phyloP scores from a whole-genome alignment of 1,140 invertebrate species.

The Venturia canescens region DNA sequence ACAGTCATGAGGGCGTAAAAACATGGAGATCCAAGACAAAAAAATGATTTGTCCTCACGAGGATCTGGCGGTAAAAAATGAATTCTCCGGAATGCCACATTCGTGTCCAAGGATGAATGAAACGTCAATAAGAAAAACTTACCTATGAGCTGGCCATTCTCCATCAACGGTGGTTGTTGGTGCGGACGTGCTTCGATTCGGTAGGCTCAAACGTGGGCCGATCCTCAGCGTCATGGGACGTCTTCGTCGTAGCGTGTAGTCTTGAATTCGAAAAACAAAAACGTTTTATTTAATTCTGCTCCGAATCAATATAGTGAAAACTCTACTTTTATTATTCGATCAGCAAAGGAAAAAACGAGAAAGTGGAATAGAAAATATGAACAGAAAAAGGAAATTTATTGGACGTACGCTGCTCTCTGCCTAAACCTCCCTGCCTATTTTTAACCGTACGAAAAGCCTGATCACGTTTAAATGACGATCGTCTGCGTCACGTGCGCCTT shows the following conservation, averaged over 20 bases:
- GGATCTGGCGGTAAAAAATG: background rate
- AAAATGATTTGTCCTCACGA: background rate
- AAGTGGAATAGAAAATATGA: too few species aligned
- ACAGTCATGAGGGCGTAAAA: background rate
- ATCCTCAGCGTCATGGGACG: slow-evolving; percentile 78
- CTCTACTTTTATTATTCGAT: background rate
- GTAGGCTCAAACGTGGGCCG: slow-evolving; percentile 76
- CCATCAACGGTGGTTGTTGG: slow-evolving; percentile 75
- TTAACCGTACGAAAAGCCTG: too few species aligned
- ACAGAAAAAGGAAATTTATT: too few species aligned
- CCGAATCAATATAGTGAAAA: slow-evolving; percentile 39
- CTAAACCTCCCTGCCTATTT: too few species aligned
- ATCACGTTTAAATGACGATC: too few species aligned
- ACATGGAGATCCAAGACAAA: background rate
- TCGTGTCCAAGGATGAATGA: background rate
- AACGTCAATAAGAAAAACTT: slow-evolving; percentile 38
- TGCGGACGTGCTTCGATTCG: slow-evolving; percentile 75
- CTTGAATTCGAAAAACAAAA: slow-evolving; percentile 60
- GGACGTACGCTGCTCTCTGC: too few species aligned
- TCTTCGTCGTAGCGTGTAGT: slow-evolving; percentile 75
- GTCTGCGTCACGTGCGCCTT: too few species aligned
- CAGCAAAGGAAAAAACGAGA: too few species aligned
- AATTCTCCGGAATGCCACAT: background rate
- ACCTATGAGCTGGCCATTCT: slow-evolving; percentile 75
- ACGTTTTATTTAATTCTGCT: slow-evolving; percentile 47